Evolutionary conservation across 2,797 vertebrate species (phyloP).

Genomic region (Erpetoichthys calabaricus): DNA sequence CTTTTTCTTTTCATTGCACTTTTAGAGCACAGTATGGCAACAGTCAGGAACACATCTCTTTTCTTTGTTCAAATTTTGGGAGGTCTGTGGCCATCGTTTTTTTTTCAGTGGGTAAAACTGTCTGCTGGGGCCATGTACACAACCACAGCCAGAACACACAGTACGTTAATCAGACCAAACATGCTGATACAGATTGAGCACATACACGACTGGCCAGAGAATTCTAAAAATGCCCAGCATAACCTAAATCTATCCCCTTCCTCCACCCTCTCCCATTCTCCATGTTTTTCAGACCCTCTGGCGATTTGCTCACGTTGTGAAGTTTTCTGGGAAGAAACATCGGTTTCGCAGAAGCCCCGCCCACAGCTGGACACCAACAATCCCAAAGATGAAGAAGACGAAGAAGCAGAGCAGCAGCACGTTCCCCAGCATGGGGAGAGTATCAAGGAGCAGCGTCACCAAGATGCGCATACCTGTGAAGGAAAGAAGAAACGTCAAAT

Average conservation of each 20-base stretch:
- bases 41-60: no score
- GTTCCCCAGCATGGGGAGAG: conserved; percentile 74
- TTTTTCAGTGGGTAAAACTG: no score
- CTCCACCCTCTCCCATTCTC: neutral
- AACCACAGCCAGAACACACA: no score
- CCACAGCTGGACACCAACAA: conserved; percentile 78
- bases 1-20: no score
- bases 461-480: conserved; percentile 86
- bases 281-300: neutral
- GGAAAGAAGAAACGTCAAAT: conserved; percentile 1
- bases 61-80: no score
- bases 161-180: no score
- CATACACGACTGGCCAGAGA: no score
- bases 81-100: no score
- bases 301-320: conserved; percentile 73
- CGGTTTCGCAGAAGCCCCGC: conserved; percentile 75
- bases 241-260: neutral
- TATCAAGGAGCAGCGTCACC: conserved; percentile 72
- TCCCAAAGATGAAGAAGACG: conserved; percentile 82
- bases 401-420: conserved; percentile 80
- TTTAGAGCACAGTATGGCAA: no score
- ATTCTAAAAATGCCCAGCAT: no score
- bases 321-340: conserved; percentile 80
- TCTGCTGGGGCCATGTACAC: no score
- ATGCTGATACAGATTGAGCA: no score